phyloP scores from a whole-genome alignment of 1,140 invertebrate species.

The Orussus abietinus region DNA sequence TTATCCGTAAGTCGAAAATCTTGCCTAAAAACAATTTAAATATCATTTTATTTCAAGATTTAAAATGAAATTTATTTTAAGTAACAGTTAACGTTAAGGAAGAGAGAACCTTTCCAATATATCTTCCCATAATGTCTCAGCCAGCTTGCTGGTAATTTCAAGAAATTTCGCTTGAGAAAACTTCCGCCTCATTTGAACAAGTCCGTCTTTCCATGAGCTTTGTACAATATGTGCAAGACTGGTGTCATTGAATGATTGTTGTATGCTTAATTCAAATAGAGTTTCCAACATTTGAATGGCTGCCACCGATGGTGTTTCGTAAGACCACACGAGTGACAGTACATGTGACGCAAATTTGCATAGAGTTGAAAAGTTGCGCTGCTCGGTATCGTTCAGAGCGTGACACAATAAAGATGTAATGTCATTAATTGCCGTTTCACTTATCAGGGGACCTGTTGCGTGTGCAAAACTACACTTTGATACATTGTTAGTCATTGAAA shows the following conservation, averaged over 20 bases:
- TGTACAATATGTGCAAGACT: conserved; percentile 13
- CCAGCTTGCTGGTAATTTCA: conserved; percentile 25
- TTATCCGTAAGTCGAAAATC: conserved; percentile 33
- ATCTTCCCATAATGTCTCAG: conserved; percentile 29
- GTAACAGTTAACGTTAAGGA: too few relatives aligned
- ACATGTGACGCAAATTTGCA: conserved; percentile 27
- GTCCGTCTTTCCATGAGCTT: conserved; percentile 22
- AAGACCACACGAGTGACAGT: conserved; percentile 26
- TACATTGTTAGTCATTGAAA: too few relatives aligned
- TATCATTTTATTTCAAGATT: background rate
- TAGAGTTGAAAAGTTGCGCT: conserved; percentile 19
- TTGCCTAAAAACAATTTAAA: conserved; percentile 24
- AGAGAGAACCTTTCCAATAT: too few relatives aligned
- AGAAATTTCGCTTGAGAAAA: conserved; percentile 20
- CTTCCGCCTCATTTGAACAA: conserved; percentile 13
- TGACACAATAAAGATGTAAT: conserved; percentile 48
- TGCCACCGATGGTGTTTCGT: conserved; percentile 21
- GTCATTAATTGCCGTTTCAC: conserved; percentile 46
- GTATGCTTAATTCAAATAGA: conserved; percentile 29
- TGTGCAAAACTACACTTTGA: too few relatives aligned
- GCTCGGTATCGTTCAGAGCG: conserved; percentile 17
- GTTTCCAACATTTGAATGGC: conserved; percentile 32
- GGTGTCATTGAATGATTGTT: conserved; percentile 13
- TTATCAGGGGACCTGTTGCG: too few relatives aligned
- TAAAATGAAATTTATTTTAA: too few relatives aligned